Base-by-base conservation (phyloP, 2,113 vertebrate species). In the Stegastes partitus region DNA sequence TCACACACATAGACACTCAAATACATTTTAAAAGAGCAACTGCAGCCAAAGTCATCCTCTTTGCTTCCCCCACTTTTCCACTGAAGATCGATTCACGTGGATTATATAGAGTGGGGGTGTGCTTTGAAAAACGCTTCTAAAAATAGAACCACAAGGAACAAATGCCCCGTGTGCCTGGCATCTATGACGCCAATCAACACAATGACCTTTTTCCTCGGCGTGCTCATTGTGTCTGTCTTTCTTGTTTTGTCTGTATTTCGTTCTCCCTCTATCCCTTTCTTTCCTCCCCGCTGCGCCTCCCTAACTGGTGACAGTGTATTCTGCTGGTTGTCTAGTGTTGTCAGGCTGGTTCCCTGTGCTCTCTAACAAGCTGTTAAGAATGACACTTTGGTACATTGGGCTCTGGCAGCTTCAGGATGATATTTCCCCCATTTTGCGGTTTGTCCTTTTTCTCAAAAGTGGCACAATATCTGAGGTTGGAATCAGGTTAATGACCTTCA, bases 11-110 rank as follows among this genome's bases (percentile, higher is more conserved):
- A 69, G 54, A 39, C 34, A 31, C 26, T 23, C 45, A 54, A 4
- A 55, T 11, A 47, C 65, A 57, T 82, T 68, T 79, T 70, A 37
- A 83, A 90, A 84, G 25, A 65, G 61, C 68, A 22, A 64, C 54
- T 31, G 78, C 44, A 73, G 70, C 69, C 73, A 57, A 74, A 69
- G 59, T 59, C n/a, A 16, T 53, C 45, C 70, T 79, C 28, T 18
- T 37, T 21, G 65, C 68, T 59, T 74, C 45, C 51, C 26, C 50
- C 45, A 49, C 61, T 77, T 78, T 58, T 59, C 77, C 54, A 49
- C 11, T 83, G 44, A 67, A 80, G 70, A 84, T 86, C 10, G 31
- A 84, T 88, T 84, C 78, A 23, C 80, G 66, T 75, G 80, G 84
- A 81, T 81, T 76, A 68, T 26, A 83, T 47, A 78, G 39, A 68